Evolutionary conservation across 2,113 vertebrate genomes (phyloP).

Genomic region (Trichomycterus rosablanca): DNA sequence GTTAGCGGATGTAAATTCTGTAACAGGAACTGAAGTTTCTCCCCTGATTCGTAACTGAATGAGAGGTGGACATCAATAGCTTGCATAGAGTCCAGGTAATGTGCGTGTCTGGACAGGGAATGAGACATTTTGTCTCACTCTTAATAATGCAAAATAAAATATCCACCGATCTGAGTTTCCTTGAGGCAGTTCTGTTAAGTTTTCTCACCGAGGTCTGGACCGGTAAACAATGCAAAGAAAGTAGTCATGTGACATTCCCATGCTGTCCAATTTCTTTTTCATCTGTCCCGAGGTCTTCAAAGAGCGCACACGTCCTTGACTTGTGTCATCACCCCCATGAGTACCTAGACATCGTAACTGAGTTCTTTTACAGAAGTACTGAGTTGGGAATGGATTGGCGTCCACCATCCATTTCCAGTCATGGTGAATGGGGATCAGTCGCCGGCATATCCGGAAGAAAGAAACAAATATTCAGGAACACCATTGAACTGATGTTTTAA

Average conservation of each 20-base stretch:
- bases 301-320: too few species aligned
- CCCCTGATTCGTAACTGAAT: slow-evolving; percentile 37
- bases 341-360: slow-evolving; percentile 26
- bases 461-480: slow-evolving; percentile 71
- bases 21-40: slow-evolving; percentile 25
- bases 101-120: slow-evolving; percentile 1
- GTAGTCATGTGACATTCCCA: slow-evolving; percentile 24
- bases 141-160: background rate
- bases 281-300: background rate
- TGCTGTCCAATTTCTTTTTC: slow-evolving; percentile 16
- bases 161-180: slow-evolving; percentile 16
- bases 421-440: background rate
- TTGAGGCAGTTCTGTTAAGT: slow-evolving; percentile 17
- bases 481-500: slow-evolving; percentile 96
- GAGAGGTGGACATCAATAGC: slow-evolving; percentile 29
- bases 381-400: slow-evolving; percentile 2
- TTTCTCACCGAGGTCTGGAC: slow-evolving; percentile 11
- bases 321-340: slow-evolving; percentile 19
- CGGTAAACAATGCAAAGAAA: slow-evolving; percentile 17
- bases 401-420: background rate
- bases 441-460: slow-evolving; percentile 60
- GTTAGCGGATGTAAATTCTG: slow-evolving; percentile 28
- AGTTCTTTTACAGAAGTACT: slow-evolving; percentile 11
- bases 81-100: slow-evolving; percentile 46
- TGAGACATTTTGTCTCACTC: slow-evolving; percentile 2